Conservation (phyloP, 1,140 invertebrate species). For the Xylocopa sonorina region DNA sequence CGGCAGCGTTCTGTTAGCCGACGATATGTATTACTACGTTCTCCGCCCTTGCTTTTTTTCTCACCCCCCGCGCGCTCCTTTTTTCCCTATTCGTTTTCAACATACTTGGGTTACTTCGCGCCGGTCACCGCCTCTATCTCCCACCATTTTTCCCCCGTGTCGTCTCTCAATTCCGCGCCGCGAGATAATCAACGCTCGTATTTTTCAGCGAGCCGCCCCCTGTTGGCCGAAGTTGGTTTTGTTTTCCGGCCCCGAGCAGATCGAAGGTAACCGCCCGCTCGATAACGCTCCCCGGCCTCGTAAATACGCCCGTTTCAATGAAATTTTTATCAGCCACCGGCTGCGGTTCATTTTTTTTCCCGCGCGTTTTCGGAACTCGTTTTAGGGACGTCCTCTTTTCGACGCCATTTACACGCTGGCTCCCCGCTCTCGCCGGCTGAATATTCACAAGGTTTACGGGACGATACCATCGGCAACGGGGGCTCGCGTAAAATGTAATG, state of each 20-base stretch:
- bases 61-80: background rate
- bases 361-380: background rate
- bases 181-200: conserved; percentile 46
- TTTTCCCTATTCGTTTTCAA: conserved; percentile 35
- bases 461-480: background rate
- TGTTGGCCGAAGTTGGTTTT: background rate
- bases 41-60: conserved; percentile 9
- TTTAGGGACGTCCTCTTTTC: background rate
- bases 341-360: background rate
- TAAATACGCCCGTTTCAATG: conserved; percentile 31
- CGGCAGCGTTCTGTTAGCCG: conserved; percentile 16
- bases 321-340: conserved; percentile 27
- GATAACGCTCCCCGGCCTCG: conserved; percentile 15
- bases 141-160: background rate
- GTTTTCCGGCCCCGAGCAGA: conserved; percentile 2
- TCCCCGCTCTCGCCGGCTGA: background rate
- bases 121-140: conserved; percentile 12
- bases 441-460: background rate
- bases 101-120: conserved; percentile 20
- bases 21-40: conserved; percentile 50
- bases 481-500: background rate
- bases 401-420: background rate
- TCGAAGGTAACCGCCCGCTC: conserved; percentile 7
- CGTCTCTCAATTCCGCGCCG: conserved; percentile 18
- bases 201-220: conserved; percentile 31